Evolutionary conservation across 2,113 vertebrate genomes (phyloP).

Genomic region (Xiphias gladius): DNA sequence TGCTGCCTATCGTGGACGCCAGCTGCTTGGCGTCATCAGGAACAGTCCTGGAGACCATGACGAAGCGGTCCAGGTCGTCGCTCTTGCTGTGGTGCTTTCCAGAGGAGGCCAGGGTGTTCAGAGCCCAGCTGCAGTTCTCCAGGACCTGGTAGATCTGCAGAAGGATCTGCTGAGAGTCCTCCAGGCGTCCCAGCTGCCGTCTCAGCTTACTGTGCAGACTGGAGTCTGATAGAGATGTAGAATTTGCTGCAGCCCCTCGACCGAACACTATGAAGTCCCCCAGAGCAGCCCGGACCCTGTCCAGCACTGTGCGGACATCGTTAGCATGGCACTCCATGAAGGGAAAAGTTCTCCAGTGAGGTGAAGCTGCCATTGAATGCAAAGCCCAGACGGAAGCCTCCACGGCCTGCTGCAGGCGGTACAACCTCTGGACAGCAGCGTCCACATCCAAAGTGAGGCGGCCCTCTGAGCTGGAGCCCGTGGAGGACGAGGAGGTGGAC

Average conservation of each 20-base stretch:
- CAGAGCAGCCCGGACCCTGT: constrained; percentile 87
- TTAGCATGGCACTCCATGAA: constrained; percentile 92
- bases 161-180: constrained; percentile 95
- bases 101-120: constrained; percentile 83
- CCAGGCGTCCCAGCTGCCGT: constrained; percentile 91
- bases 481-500: constrained; percentile 96
- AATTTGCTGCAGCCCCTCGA: constrained; percentile 86
- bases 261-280: constrained; percentile 90
- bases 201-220: constrained; percentile 90
- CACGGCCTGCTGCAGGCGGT: constrained; percentile 87
- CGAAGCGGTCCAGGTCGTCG: constrained; percentile 92
- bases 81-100: constrained; percentile 88
- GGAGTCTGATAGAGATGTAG: constrained; percentile 87
- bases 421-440: constrained; percentile 89
- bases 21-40: constrained; percentile 93
- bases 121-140: constrained; percentile 89
- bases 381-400: constrained; percentile 86
- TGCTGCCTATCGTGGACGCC: constrained; percentile 88
- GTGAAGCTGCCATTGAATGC: constrained; percentile 82
- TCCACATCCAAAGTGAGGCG: constrained; percentile 89
- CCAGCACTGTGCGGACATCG: constrained; percentile 87
- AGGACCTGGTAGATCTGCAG: constrained; percentile 90
- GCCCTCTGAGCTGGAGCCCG: constrained; percentile 82
- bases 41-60: constrained; percentile 93
- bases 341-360: constrained; percentile 90